These are phyloP conservation scores for Achroia grisella DNA, from an alignment of 1,140 invertebrate genomes.

Conservation along the genomic window DNA sequence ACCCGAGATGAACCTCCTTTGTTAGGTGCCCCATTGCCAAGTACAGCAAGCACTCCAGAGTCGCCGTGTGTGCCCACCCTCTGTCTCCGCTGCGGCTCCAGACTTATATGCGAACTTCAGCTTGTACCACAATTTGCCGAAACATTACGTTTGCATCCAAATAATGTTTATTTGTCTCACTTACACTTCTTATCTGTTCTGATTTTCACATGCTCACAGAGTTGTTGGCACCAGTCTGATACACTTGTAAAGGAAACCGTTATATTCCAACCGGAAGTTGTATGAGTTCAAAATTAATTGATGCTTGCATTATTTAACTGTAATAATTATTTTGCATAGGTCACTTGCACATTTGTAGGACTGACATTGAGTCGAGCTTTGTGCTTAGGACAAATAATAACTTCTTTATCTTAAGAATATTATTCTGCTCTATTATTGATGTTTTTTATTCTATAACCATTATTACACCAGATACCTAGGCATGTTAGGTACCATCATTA, in stretches of 20 bases:
- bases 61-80: constrained; percentile 56
- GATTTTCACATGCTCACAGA: constrained; percentile 86
- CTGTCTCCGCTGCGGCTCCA: constrained; percentile 82
- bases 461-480: no score
- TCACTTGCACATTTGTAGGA: no score
- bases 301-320: background rate
- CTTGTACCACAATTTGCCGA: constrained; percentile 85
- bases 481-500: no score
- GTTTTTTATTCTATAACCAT: no score
- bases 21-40: constrained; percentile 76
- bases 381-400: no score
- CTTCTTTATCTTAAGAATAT: no score
- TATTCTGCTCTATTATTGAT: no score
- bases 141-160: constrained; percentile 75
- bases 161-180: constrained; percentile 60
- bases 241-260: constrained; percentile 81
- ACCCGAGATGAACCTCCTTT: constrained; percentile 79
- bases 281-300: constrained; percentile 5
- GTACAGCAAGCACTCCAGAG: constrained; percentile 23
- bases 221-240: constrained; percentile 85
- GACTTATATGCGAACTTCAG: constrained; percentile 86
- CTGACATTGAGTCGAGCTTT: no score
- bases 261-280: constrained; percentile 82
- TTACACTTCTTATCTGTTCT: constrained; percentile 89
- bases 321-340: no score